These are phyloP conservation scores for Podocnemis expansa DNA, from an alignment of 2,113 vertebrate genomes.

Conservation along the genomic window DNA sequence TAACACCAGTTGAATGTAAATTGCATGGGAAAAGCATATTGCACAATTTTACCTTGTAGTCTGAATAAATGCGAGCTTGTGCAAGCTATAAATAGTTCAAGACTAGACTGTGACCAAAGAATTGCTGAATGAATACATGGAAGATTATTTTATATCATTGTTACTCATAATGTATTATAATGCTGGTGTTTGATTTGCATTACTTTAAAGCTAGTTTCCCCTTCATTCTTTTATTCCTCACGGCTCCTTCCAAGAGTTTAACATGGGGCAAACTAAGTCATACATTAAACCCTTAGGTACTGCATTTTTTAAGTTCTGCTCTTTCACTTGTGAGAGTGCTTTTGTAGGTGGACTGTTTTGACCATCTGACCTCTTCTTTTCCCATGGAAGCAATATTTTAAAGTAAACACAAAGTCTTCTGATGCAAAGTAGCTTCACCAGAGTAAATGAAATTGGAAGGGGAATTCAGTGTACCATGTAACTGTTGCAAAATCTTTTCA, in stretches of 20 bases:
- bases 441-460: conserved; percentile 59
- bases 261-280: conserved; percentile 20
- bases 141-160: conserved; percentile 38
- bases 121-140: conserved; percentile 36
- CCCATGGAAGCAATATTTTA: conserved; percentile 28
- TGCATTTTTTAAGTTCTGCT: conserved; percentile 29
- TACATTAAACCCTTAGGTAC: conserved; percentile 55
- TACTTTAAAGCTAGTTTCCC: conserved; percentile 26
- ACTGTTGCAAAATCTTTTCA: conserved; percentile 58
- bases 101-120: conserved; percentile 43
- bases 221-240: conserved; percentile 20
- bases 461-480: conserved; percentile 31
- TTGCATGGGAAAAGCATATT: not conserved
- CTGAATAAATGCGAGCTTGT: conserved; percentile 48
- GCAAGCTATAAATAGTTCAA: conserved; percentile 51
- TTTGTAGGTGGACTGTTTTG: conserved; percentile 38
- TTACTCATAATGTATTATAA: conserved; percentile 55
- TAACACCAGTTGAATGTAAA: conserved; percentile 1
- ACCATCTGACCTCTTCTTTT: not conserved
- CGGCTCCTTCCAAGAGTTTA: conserved; percentile 53
- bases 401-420: conserved; percentile 40
- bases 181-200: conserved; percentile 48
- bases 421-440: conserved; percentile 29
- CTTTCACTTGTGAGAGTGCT: not conserved
- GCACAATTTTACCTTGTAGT: not conserved